phyloP scores from a whole-genome alignment of 1,140 invertebrate species.

The Apis dorsata region DNA sequence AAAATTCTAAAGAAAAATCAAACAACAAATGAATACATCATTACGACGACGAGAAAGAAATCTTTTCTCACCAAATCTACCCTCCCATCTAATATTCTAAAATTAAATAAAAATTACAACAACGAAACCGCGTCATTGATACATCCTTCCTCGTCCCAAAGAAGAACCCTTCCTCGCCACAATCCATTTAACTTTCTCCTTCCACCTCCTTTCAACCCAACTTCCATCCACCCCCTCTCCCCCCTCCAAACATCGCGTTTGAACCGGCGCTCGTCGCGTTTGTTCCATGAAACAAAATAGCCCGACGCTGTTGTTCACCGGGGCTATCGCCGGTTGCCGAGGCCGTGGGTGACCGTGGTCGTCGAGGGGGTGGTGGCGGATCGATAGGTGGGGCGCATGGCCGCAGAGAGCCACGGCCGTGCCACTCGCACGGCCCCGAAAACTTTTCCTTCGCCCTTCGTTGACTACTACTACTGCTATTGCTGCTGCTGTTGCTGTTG shows the following conservation, averaged over 20 bases:
- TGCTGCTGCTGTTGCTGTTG: background rate
- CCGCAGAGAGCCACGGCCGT: constrained; percentile 64
- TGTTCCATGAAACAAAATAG: constrained; percentile 70
- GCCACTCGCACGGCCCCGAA: constrained; percentile 55
- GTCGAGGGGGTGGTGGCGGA: constrained; percentile 52
- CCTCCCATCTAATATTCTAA: no score
- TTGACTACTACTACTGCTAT: background rate
- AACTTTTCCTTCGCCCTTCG: constrained; percentile 51
- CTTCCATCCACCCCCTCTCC: background rate
- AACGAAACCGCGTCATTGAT: no score
- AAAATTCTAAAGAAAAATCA: no score
- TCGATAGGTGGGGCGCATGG: constrained; percentile 72
- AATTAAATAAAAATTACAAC: no score
- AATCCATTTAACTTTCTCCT: background rate
- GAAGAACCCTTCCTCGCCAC: no score
- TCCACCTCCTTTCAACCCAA: background rate
- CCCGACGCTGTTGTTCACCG: constrained; percentile 59
- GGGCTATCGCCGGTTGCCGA: constrained; percentile 43
- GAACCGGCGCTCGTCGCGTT: constrained; percentile 22
- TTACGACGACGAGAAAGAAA: no score
- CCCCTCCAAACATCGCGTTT: background rate
- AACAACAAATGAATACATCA: no score
- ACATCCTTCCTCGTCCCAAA: no score
- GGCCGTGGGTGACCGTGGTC: constrained; percentile 23
- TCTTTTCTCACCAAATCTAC: no score